Evolutionary conservation across 2,113 vertebrate species (phyloP), one percentile per base, ranked within the genome.

Genomic region (Stigmatopora nigra): DNA sequence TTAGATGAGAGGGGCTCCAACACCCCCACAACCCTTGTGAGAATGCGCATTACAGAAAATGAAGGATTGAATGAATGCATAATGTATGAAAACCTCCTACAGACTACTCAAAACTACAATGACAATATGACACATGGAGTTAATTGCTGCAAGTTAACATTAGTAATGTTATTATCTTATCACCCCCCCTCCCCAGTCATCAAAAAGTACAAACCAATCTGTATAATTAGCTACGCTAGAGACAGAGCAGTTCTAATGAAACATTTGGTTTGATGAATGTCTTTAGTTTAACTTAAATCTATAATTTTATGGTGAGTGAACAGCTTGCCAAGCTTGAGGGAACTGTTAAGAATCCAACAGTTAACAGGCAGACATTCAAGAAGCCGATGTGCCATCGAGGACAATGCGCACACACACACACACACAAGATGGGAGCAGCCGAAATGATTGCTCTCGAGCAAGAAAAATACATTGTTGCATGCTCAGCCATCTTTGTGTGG

Each of bases 291-390:
- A 56, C 13, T 56, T 69, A 68, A 75, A 82, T 84, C 62, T 61
- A 58, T 73, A 49, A 66, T 77, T 78, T 72, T 61, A 67, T 70
- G 67, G 49, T 75, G 59, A 75, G 69, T 67, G 65, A 73, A 44
- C 73, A 71, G 79, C 65, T 76, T 57, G 74, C 5, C 25, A 20
- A 68, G 53, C 62, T 79, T 71, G 56, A 76, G 76, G 59, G 69
- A 76, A 68, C 68, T 67, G 76, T 83, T 74, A 77, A 65, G 36
- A 58, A 72, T 82, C 72, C 64, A 69, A 76, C 70, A 61, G 65
- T 69, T 78, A 81, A 81, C 71, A 70, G 73, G 72, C 71, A 36
- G 67, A 72, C 63, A 65, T 72, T 75, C 46, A 63, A 65, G 62
- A 69, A 11, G 76, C 65, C 63, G 65, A 58, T 81, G 67, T 53